Percentiles rank a stretch among this genome's conserved stretches.
Conservation (phyloP, 2,888 invertebrate species). For the Actias luna region DNA sequence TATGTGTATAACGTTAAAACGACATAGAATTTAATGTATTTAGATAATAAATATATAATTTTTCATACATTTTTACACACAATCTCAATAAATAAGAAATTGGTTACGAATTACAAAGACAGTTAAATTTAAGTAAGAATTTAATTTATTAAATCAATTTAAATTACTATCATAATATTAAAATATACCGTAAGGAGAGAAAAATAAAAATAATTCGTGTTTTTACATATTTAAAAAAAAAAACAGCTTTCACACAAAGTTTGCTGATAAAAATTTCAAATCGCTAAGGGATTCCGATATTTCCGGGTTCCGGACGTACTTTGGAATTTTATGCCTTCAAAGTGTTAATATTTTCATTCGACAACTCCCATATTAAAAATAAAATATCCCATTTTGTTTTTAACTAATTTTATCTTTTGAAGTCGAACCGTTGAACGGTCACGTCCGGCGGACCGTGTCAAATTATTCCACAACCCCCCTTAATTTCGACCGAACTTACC, state of each 20-base stretch:
- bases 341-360: neutral
- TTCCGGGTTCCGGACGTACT: neutral
- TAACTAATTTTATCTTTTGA: neutral
- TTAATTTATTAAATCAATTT: neutral
- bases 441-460: conserved; percentile 52
- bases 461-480: conserved; percentile 41
- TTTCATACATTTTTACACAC: no score
- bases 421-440: conserved; percentile 40
- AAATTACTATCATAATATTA: neutral
- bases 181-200: neutral
- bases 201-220: neutral
- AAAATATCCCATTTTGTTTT: neutral
- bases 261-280: conserved; percentile 8
- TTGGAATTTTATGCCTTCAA: neutral
- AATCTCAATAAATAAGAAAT: no score
- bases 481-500: conserved; percentile 61
- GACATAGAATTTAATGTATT: no score
- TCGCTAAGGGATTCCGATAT: conserved; percentile 14
- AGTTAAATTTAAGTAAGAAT: no score
- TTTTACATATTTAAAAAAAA: neutral
- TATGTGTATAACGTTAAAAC: no score
- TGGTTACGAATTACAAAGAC: no score
- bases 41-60: no score
- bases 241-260: neutral
- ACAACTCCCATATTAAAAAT: neutral